These are phyloP conservation scores for Polyommatus icarus DNA, from an alignment of 2,888 invertebrate genomes.

Conservation along the genomic window DNA sequence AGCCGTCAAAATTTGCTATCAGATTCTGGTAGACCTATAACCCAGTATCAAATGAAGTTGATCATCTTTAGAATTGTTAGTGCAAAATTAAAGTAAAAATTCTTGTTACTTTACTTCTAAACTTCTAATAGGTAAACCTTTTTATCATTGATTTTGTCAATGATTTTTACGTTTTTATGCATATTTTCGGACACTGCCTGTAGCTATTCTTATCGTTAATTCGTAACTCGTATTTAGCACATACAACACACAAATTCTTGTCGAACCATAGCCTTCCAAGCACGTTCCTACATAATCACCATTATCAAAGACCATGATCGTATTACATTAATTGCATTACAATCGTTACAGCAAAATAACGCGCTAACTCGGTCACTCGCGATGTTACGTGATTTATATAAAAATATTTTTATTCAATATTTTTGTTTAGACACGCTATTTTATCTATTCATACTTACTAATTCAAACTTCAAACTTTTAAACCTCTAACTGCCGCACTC, in stretches of 20 bases:
- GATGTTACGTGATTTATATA: neutral
- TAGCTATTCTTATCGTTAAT: neutral
- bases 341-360: neutral
- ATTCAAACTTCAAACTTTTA: too few species aligned
- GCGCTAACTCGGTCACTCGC: slow-evolving; percentile 2
- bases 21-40: too few species aligned
- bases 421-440: neutral
- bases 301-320: slow-evolving; percentile 15
- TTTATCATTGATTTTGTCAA: too few species aligned
- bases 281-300: neutral
- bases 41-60: too few species aligned
- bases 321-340: slow-evolving; percentile 11
- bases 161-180: too few species aligned
- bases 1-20: too few species aligned
- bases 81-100: too few species aligned
- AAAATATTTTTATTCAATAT: neutral
- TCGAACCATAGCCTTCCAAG: neutral
- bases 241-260: neutral
- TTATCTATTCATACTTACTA: neutral
- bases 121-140: too few species aligned
- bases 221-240: neutral
- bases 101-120: too few species aligned
- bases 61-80: too few species aligned
- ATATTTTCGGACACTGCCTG: neutral
- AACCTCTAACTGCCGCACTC: too few species aligned